These are phyloP conservation scores for Cephonodes hylas DNA, from an alignment of 2,888 invertebrate species.

Conservation along the genomic window DNA sequence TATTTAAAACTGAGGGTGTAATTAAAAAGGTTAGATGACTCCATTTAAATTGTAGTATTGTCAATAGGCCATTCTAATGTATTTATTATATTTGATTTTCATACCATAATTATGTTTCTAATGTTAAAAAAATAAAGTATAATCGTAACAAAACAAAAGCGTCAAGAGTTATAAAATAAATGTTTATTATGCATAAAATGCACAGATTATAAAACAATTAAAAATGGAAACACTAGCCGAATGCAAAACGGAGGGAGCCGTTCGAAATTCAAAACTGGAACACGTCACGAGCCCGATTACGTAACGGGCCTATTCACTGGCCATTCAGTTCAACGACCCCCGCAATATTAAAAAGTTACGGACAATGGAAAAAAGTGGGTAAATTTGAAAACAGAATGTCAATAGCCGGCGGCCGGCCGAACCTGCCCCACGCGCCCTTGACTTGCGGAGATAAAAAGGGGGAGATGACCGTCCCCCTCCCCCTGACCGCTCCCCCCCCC, in stretches of 20 bases:
- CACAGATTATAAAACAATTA: neutral
- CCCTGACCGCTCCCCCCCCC: conserved; percentile 38
- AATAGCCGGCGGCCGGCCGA: conserved; percentile 78
- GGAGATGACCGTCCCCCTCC: conserved; percentile 71
- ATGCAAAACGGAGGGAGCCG: conserved; percentile 30
- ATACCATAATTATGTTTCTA: neutral
- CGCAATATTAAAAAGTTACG: conserved; percentile 75
- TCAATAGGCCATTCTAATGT: no score
- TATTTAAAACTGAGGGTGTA: conserved; percentile 11
- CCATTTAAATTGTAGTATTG: neutral
- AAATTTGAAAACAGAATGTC: conserved; percentile 80
- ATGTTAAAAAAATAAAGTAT: neutral
- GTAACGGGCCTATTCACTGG: conserved; percentile 56
- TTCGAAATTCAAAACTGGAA: conserved; percentile 41
- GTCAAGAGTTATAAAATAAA: neutral
- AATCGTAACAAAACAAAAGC: neutral
- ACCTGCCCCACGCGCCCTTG: conserved; percentile 81
- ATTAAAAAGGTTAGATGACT: neutral
- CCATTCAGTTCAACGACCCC: conserved; percentile 70
- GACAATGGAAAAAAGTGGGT: conserved; percentile 78
- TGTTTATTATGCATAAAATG: neutral
- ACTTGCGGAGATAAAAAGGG: conserved; percentile 77
- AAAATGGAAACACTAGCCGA: neutral
- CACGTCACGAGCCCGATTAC: conserved; percentile 44
- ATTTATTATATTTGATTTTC: neutral